Evolutionary conservation across 2,888 invertebrate genomes (phyloP), one percentile per base, ranked within the genome.

Genomic region (Drosophila algonquin): DNA sequence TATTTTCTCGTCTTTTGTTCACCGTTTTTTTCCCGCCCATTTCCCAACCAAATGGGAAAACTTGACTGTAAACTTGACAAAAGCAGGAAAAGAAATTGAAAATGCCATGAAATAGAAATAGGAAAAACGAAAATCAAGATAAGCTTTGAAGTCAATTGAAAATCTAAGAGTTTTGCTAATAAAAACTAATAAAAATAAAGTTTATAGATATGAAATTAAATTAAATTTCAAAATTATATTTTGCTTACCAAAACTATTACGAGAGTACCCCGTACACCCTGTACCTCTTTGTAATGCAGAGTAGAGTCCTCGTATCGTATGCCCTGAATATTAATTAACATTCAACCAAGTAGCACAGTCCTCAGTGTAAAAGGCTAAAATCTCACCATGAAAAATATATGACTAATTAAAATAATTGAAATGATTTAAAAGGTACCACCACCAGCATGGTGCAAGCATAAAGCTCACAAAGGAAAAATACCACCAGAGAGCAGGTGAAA

Each of bases 381-480:
- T 73, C 70, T 63, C 48, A 45, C 61, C 50, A 45, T 48, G 12
- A 21, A 45, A 73, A 55, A 64, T 75, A 71, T 74, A 47, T 60
- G 73, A 73, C 76, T 87, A 83, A 85, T 87, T 87, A 83, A 87
- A 83, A 75, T 83, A 83, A 83, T 79, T 79, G 61, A 64, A 74
- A 79, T 68, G 64, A 79, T 76, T 70, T 63, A 40, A 48, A 50
- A 8, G 52, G 35, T 21, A 40, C 16, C 32, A 44, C 30, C 50
- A 7, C 46, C 18, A 18, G 1, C 1, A 18, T 18, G 63, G 24
- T 32, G 53, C 32, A 30, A 44, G 70, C 40, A 46, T 30, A 12
- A 21, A 14, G 35, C 32, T 14, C 18, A 27, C 6, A 59, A 52
- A 45, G 56, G 18, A 44, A 47, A 46, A 30, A 46, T 24, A 53